Evolutionary conservation across 1,140 invertebrate species (phyloP).

Genomic region (Hesperophylax magnus): DNA sequence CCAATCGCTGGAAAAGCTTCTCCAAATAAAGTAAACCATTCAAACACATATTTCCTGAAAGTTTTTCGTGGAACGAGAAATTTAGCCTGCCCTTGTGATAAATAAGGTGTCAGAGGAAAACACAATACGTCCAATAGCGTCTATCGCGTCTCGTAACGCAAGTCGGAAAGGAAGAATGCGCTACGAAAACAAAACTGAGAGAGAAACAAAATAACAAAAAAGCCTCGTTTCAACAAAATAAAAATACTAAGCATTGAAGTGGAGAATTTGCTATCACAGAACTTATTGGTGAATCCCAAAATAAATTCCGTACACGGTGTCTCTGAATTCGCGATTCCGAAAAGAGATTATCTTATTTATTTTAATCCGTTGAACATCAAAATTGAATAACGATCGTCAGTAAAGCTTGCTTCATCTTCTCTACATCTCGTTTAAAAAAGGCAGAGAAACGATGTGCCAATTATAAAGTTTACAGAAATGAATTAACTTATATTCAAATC

Average conservation of each 20-base stretch:
- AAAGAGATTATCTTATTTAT: too few species aligned
- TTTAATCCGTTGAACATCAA: too few species aligned
- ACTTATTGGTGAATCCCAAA: too few species aligned
- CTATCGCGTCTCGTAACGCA: background rate
- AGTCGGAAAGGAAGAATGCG: background rate
- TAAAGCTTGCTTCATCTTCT: too few species aligned
- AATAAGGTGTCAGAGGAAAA: conserved; percentile 5
- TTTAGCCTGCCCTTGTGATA: conserved; percentile 5
- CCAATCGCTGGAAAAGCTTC: background rate
- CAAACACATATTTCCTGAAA: conserved; percentile 24
- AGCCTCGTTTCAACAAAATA: too few species aligned
- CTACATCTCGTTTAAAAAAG: too few species aligned
- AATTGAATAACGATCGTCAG: too few species aligned
- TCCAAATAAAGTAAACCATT: conserved; percentile 2
- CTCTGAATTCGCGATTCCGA: background rate
- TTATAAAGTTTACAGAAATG: too few species aligned
- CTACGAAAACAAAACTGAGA: background rate
- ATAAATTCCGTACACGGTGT: background rate
- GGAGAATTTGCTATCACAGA: too few species aligned
- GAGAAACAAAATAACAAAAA: background rate
- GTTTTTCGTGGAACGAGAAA: background rate
- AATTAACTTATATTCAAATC: too few species aligned
- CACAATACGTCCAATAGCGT: background rate
- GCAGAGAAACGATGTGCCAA: too few species aligned
- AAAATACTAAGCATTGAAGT: too few species aligned